Evolutionary conservation across 2,797 vertebrate species (phyloP), one percentile per base, ranked within the genome.

Genomic region (Morus bassanus): DNA sequence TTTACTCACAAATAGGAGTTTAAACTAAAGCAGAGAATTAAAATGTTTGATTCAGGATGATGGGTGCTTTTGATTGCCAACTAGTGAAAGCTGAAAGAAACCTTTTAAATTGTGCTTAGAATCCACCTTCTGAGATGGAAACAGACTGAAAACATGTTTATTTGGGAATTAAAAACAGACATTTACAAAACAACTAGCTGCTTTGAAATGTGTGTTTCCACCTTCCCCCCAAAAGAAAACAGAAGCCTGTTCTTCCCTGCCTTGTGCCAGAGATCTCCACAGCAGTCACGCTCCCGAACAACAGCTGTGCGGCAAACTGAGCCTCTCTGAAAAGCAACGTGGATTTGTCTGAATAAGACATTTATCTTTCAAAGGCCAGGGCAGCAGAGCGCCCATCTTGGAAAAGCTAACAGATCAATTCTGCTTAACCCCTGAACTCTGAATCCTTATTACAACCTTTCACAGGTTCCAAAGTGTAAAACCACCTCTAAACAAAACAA

Each of bases 321-420:
- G 82, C 7, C 61, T 48, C 93, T 92, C 94, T 93, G 94, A 95
- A 97, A 97, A 97, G 97, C 93, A 82, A 79, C 70, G 18, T 79
- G 97, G 96, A 97, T 98, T 98, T 97, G 75, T 95, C 95, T 89
- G 92, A 95, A 61, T 94, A 88, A 91, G 97, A 97, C 91, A 97
- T 97, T 97, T 95, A 97, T 97, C 97, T 95, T 89, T 96, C 90
- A 81, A 96, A 97, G 96, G 94, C 91, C 57, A 8, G 80, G 53
- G 92, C 61, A 94, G 95, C 64, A 56, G 85, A 84, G 78, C 2
- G 0, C 75, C 41, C 11, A 17, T 45, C 85, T 80, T 73, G 78
- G 39, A 73, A 96, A 94, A 91, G 80, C 93, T 68, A 88, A 61
- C 88, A 69, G 95, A 97, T 98, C 96, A 94, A 92, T 96, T 94